Conservation (phyloP, 2,113 vertebrate species). For the Excalfactoria chinensis region DNA sequence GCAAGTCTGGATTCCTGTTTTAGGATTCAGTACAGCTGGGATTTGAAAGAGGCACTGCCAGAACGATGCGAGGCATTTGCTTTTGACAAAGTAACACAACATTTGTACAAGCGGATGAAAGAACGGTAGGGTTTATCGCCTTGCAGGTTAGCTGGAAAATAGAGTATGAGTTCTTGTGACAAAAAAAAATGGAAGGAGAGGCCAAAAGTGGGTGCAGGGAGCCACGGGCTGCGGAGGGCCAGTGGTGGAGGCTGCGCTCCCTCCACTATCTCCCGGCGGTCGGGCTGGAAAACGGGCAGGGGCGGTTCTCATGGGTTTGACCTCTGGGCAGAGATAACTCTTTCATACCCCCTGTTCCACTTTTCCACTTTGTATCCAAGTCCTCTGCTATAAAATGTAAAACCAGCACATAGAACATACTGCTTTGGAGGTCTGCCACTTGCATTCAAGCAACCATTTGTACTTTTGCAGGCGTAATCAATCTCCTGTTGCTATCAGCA, state of each 20-base stretch:
- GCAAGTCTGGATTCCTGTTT: conserved; percentile 12
- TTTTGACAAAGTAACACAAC: neutral
- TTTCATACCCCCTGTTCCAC: conserved; percentile 40
- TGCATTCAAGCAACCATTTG: conserved; percentile 87
- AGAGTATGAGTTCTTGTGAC: conserved; percentile 14
- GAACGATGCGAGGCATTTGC: neutral
- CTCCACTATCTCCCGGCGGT: neutral
- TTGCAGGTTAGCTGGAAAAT: conserved; percentile 41
- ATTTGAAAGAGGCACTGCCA: conserved; percentile 26
- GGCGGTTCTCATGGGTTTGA: conserved; percentile 45
- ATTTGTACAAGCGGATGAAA: conserved; percentile 31
- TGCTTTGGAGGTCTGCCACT: conserved; percentile 78
- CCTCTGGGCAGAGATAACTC: conserved; percentile 54
- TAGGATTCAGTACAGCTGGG: conserved; percentile 13
- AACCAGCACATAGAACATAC: conserved; percentile 55
- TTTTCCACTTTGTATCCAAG: conserved; percentile 54
- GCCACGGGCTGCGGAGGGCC: neutral
- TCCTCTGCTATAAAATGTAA: conserved; percentile 63
- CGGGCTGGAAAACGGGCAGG: neutral
- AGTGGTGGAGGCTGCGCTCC: neutral
- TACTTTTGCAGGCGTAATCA: conserved; percentile 87
- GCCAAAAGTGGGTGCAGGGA: neutral
- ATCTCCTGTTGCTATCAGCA: conserved; percentile 89
- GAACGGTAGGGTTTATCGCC: neutral
- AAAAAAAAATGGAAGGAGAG: neutral